These are phyloP conservation scores for Hemicrepidius hirtus DNA, from an alignment of 2,888 invertebrate species.

Conservation along the genomic window DNA sequence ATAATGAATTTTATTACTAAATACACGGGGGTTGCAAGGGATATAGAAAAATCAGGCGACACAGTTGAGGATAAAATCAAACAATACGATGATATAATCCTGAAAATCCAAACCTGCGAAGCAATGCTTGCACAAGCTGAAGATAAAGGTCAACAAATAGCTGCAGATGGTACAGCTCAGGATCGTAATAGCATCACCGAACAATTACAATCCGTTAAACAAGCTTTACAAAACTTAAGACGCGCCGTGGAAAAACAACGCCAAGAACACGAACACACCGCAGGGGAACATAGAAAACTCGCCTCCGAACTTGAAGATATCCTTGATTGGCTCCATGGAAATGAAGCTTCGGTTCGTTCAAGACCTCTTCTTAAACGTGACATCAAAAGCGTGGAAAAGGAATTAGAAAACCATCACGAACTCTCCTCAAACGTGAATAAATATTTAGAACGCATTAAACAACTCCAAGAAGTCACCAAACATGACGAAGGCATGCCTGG, in stretches of 20 bases:
- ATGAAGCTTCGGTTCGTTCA: slow-evolving; percentile 87
- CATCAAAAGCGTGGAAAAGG: slow-evolving; percentile 85
- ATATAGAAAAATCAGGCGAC: slow-evolving; percentile 89
- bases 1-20: slow-evolving; percentile 91
- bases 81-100: slow-evolving; percentile 89
- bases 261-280: slow-evolving; percentile 90
- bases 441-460: slow-evolving; percentile 81
- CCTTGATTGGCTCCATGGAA: slow-evolving; percentile 87
- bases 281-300: slow-evolving; percentile 91
- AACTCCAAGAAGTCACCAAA: slow-evolving; percentile 82
- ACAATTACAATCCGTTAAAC: slow-evolving; percentile 89
- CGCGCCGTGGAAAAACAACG: slow-evolving; percentile 89
- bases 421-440: slow-evolving; percentile 81
- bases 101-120: slow-evolving; percentile 93
- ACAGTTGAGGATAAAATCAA: slow-evolving; percentile 91
- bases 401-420: slow-evolving; percentile 84
- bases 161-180: slow-evolving; percentile 90
- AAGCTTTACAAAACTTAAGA: slow-evolving; percentile 86
- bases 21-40: slow-evolving; percentile 88
- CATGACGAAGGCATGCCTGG: slow-evolving; percentile 88
- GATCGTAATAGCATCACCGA: slow-evolving; percentile 92
- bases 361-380: slow-evolving; percentile 87
- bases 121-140: slow-evolving; percentile 89
- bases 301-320: slow-evolving; percentile 88
- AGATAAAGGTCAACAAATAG: slow-evolving; percentile 95